These are phyloP conservation scores for Diarsia rubi DNA, from an alignment of 2,888 invertebrate species.

Conservation along the genomic window DNA sequence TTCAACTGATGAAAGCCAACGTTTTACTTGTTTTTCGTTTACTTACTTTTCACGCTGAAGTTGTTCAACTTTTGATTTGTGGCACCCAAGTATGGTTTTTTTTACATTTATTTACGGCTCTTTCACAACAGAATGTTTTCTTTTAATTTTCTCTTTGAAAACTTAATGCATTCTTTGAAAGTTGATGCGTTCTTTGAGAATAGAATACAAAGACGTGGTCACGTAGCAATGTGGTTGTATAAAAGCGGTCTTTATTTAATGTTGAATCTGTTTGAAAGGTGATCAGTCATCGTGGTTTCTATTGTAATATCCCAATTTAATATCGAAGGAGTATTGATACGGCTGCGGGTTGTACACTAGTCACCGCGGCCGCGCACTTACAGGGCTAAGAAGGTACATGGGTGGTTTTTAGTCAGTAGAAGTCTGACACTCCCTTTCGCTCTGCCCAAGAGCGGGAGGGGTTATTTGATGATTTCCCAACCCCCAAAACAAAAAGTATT, in stretches of 20 bases:
- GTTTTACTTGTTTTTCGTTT: conserved; percentile 15
- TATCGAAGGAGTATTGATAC: conserved; percentile 21
- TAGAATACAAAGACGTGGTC: conserved; percentile 22
- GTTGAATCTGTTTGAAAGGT: conserved; percentile 28
- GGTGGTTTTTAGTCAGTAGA: too few species aligned
- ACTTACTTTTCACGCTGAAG: conserved; percentile 8
- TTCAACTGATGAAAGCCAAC: background rate
- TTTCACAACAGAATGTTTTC: conserved; percentile 6
- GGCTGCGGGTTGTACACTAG: too few species aligned
- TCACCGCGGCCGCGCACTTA: too few species aligned
- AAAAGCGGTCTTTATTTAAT: conserved; percentile 27
- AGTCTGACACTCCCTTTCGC: too few species aligned
- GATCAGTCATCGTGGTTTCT: conserved; percentile 38
- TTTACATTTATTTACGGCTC: conserved; percentile 51
- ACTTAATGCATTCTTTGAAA: conserved; percentile 35
- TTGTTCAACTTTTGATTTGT: conserved; percentile 53
- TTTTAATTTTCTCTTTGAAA: conserved; percentile 38
- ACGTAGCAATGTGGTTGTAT: background rate
- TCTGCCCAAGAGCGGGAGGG: too few species aligned
- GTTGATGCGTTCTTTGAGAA: conserved; percentile 32
- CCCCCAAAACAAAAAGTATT: too few species aligned
- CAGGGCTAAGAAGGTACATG: too few species aligned
- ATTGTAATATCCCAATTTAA: conserved; percentile 20
- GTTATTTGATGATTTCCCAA: too few species aligned
- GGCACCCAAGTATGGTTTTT: conserved; percentile 36